Conservation (phyloP, 2,888 invertebrate species). For the Lapara coniferarum region DNA sequence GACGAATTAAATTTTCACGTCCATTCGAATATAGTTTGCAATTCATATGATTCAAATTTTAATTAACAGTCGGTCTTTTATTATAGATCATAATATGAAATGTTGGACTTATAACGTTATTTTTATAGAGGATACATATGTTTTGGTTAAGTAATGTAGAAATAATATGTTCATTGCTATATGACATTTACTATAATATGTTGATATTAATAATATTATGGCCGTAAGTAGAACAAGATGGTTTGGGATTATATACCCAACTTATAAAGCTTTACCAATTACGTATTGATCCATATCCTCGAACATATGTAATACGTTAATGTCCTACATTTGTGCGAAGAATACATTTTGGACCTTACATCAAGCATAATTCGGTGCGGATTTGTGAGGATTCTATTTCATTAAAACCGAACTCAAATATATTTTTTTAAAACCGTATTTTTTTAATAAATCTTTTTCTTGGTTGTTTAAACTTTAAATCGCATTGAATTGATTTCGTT, state of each 20-base stretch:
- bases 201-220: not conserved
- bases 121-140: not conserved
- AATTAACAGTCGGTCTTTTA: slow-evolving; percentile 48
- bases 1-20: slow-evolving; percentile 61
- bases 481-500: too few relatives aligned
- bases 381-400: slow-evolving; percentile 37
- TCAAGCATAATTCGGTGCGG: slow-evolving; percentile 41
- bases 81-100: not conserved
- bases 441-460: too few relatives aligned
- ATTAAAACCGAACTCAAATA: not conserved
- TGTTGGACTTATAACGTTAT: not conserved
- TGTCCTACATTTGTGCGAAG: slow-evolving; percentile 6
- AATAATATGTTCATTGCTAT: too few relatives aligned
- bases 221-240: not conserved
- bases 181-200: too few relatives aligned
- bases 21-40: slow-evolving; percentile 61
- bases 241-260: not conserved
- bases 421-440: too few relatives aligned
- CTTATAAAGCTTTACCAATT: not conserved
- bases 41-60: slow-evolving; percentile 66
- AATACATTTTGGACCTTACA: slow-evolving; percentile 3
- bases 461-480: not conserved
- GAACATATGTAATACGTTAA: slow-evolving; percentile 8
- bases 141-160: not conserved
- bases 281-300: slow-evolving; percentile 7